Percentiles rank a stretch among this genome's conserved stretches.
Evolutionary conservation across 2,797 vertebrate genomes (phyloP).

Genomic region (Diplodus puntazzo): DNA sequence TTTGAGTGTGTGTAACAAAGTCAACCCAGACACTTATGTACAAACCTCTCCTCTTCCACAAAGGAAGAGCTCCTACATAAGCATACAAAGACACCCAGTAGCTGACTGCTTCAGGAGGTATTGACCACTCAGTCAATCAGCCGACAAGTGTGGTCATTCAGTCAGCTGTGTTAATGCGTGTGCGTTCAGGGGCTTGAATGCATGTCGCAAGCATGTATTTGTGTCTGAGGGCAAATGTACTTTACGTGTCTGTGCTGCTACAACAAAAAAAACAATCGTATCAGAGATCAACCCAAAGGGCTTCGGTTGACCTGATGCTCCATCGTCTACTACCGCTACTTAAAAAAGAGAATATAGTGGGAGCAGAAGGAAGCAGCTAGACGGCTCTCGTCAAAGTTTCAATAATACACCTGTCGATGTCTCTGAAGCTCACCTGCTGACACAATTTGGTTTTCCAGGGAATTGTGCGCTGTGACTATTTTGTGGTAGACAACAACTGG

Average conservation of each 20-base stretch:
- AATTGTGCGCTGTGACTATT: neutral
- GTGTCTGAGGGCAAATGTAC: neutral
- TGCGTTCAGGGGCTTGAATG: neutral
- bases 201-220: neutral
- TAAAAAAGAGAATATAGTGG: too few relatives aligned
- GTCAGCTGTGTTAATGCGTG: slow-evolving; percentile 14
- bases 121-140: slow-evolving; percentile 45
- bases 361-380: neutral
- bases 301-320: neutral
- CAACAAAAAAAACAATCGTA: neutral
- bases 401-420: neutral
- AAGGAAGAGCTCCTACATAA: slow-evolving; percentile 27
- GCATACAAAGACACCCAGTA: slow-evolving; percentile 2
- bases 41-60: slow-evolving; percentile 51
- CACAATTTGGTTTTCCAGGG: neutral
- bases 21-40: slow-evolving; percentile 55
- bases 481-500: neutral
- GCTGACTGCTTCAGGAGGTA: slow-evolving; percentile 4
- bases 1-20: slow-evolving; percentile 65
- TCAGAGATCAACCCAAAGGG: neutral
- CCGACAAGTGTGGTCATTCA: slow-evolving; percentile 13
- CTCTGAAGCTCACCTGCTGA: neutral
- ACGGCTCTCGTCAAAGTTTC: neutral
- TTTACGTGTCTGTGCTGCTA: neutral
- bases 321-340: too few relatives aligned